Conservation (phyloP, 2,888 invertebrate genomes). For the Phania funesta region DNA sequence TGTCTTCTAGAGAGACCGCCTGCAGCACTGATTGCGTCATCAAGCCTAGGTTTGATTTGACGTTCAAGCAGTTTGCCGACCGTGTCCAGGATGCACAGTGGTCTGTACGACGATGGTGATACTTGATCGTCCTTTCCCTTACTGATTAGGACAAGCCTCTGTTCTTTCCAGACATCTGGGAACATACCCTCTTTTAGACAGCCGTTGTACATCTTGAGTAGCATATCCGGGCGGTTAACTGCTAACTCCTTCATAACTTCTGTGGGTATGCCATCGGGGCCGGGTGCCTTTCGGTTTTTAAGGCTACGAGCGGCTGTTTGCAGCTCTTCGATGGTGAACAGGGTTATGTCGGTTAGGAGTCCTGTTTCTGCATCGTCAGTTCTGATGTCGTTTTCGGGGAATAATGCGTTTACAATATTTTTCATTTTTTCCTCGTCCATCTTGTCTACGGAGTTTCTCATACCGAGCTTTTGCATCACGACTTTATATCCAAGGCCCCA, state of each 20-base stretch:
- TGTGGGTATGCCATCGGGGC: slow-evolving; percentile 41
- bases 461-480: too few relatives aligned
- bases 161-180: slow-evolving; percentile 42
- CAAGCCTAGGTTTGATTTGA: slow-evolving; percentile 31
- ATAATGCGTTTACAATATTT: too few relatives aligned
- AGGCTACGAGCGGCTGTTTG: too few relatives aligned
- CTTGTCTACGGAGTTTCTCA: too few relatives aligned
- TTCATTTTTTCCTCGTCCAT: too few relatives aligned
- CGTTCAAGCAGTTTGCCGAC: slow-evolving; percentile 35
- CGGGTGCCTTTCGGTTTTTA: slow-evolving; percentile 43
- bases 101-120: slow-evolving; percentile 44
- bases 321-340: too few relatives aligned
- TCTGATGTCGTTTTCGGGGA: too few relatives aligned
- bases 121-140: slow-evolving; percentile 36
- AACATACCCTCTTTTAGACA: slow-evolving; percentile 34
- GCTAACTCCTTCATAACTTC: slow-evolving; percentile 42
- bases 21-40: slow-evolving; percentile 9
- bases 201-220: slow-evolving; percentile 43
- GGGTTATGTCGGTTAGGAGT: too few relatives aligned
- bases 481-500: too few relatives aligned
- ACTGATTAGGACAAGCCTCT: slow-evolving; percentile 38
- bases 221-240: slow-evolving; percentile 2
- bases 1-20: too few relatives aligned
- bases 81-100: slow-evolving; percentile 30
- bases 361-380: too few relatives aligned